Base-by-base conservation (phyloP, 1,140 invertebrate genomes). In the Mactra quadrangularis region DNA sequence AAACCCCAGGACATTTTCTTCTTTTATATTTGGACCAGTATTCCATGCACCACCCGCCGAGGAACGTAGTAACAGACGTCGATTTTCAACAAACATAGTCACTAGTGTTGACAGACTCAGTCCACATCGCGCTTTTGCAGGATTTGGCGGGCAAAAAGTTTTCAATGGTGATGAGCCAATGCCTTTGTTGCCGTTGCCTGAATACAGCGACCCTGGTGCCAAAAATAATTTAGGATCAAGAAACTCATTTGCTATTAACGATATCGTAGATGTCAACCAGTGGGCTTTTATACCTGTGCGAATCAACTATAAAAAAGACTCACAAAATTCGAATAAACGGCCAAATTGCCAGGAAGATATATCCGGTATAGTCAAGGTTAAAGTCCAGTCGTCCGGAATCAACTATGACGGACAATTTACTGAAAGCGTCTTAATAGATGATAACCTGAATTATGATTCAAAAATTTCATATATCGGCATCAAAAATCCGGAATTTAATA, bases 211-310 rank as follows among this genome's bases (percentile, higher is more conserved):
- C 13, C 17, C 25, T 4, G 1, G 38, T 29, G 6, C 6, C 15
- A 13, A 31, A 68, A 50, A n/a, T 6, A 22, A 68, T 25, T 13
- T 41, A 17, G 41, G 41, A 2, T 6, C 29, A 2, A 0, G 47
- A n/a, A 68, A 68, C 27, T 47, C 64, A 15, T 68, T 68, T 25
- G 11, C 29, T 31, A 1, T 68, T 11, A 68, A 68, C 17, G 64
- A 25, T 1, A 38, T 19, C 3, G 41, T 27, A 1, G 41, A 50
- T 50, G 27, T 68, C 27, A 17, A 7, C 0, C 1, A 50, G 7
- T 76, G 74, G 74, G 53, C 41, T 0, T 76, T 76, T 15, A 60
- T 76, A 31, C 74, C 74, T 31, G 74, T 76, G 11, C 0, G n/a
- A 52, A 57, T 76, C 15, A 17, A 19, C 3, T 68, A 47, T 25